Evolutionary conservation across 2,888 invertebrate species (phyloP).

Genomic region (Tolmerus cingulatus): DNA sequence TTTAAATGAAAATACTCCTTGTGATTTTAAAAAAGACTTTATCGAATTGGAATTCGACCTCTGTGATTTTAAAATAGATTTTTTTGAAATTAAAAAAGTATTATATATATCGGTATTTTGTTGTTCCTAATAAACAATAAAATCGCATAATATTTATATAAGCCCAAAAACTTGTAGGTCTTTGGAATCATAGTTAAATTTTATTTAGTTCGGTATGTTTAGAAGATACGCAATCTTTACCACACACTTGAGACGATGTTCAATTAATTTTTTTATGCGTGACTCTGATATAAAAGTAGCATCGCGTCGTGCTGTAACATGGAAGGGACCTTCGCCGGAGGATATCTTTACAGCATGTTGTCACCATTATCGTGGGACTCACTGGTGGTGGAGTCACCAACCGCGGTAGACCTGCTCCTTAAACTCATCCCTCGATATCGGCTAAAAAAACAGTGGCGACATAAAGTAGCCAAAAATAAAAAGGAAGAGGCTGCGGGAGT

Average conservation of each 20-base stretch:
- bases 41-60: too few relatives aligned
- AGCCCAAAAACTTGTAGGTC: too few relatives aligned
- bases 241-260: too few relatives aligned
- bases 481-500: neutral
- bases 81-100: too few relatives aligned
- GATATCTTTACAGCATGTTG: neutral
- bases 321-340: neutral
- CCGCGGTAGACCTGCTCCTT: neutral
- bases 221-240: neutral
- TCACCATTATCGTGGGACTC: conserved; percentile 1
- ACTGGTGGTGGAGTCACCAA: neutral
- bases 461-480: conserved; percentile 1
- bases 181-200: neutral
- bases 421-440: too few relatives aligned
- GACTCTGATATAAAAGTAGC: neutral
- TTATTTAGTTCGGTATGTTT: neutral
- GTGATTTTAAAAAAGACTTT: too few relatives aligned
- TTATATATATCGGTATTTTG: too few relatives aligned
- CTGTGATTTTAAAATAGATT: too few relatives aligned
- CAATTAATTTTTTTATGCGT: neutral
- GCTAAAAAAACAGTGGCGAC: neutral
- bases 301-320: neutral
- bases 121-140: too few relatives aligned
- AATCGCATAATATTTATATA: too few relatives aligned
- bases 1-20: too few relatives aligned